Evolutionary conservation across 2,888 invertebrate genomes (phyloP), one percentile per base, ranked within the genome.

Genomic region (Griposia aprilina): DNA sequence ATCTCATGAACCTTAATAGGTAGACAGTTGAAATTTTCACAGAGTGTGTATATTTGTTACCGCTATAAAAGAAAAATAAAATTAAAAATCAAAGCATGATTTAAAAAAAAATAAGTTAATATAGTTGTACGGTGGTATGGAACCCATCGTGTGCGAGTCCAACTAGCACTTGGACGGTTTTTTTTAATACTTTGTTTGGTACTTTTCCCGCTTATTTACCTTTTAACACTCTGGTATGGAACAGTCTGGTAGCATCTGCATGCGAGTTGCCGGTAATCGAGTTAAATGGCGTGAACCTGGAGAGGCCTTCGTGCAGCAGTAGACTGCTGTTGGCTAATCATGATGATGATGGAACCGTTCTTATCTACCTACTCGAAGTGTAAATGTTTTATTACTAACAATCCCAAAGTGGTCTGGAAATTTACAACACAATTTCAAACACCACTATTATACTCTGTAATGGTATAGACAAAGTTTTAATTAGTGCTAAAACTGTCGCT

Each of bases 381-480:
- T n/a, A 59, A 63, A 80, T 13, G 3, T 50, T 26, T 30, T 50
- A 62, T 20, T 11, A n/a, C 55, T 20, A 52, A 48, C 23, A 77
- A 80, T 83, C 67, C 48, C 55, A 50, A 6, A 67, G 45, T 30
- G 78, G 45, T 83, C 70, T 62, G 45, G 26, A 57, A 66, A 60
- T 70, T 41, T 15, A 50, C 30, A 57, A 65, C 63, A 82, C 57
- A 68, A 76, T 63, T 82, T 68, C 36, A 66, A 67, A 68, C 65
- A 82, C 15, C 3, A 55, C 60, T 66, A 50, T 26, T 57, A 17
- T 75, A 52, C 36, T 23, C 26, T 30, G 57, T 83, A 67, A 67
- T 71, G 36, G 70, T 60, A 63, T 65, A 65, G 52, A 13, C 30
- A 76, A 85, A 85, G 68, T 85, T 85, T 82, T 85, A 81, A 82